Percentiles rank a stretch among this genome's conserved stretches.
phyloP scores from a whole-genome alignment of 1,140 invertebrate genomes.

The Pseudoatta argentina region DNA sequence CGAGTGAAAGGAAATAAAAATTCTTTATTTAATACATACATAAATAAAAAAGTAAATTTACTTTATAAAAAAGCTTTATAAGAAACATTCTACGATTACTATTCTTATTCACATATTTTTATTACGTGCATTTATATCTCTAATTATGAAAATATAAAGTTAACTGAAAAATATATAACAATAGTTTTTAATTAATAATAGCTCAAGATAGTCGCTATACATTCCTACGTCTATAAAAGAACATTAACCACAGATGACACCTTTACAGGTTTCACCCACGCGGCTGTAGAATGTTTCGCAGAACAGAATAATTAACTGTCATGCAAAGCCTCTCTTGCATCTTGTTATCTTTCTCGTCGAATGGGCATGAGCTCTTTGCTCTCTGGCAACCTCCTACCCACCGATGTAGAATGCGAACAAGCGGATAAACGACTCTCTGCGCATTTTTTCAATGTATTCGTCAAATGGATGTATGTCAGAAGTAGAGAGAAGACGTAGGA shows the following conservation, averaged over 20 bases:
- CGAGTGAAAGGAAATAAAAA: background rate
- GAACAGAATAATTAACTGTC: constrained; percentile 60
- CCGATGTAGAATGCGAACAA: constrained; percentile 29
- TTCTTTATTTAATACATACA: background rate
- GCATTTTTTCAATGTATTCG: background rate
- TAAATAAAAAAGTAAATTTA: background rate
- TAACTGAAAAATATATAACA: background rate
- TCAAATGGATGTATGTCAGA: constrained; percentile 6
- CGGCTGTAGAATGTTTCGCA: constrained; percentile 12
- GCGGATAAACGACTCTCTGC: background rate
- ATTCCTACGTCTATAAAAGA: background rate
- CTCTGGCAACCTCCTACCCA: constrained; percentile 24
- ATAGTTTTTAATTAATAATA: background rate
- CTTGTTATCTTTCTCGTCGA: constrained; percentile 55
- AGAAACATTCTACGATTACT: background rate
- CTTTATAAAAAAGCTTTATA: background rate
- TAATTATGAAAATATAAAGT: background rate
- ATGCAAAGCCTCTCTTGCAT: constrained; percentile 36
- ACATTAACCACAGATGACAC: constrained; percentile 44
- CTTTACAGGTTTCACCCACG: constrained; percentile 27
- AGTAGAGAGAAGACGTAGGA: background rate
- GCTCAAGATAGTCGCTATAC: background rate
- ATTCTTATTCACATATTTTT: background rate
- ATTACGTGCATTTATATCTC: background rate
- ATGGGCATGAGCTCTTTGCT: constrained; percentile 32